Evolutionary conservation across 2,888 invertebrate genomes (phyloP).

Genomic region (Cheilosia scutellata): DNA sequence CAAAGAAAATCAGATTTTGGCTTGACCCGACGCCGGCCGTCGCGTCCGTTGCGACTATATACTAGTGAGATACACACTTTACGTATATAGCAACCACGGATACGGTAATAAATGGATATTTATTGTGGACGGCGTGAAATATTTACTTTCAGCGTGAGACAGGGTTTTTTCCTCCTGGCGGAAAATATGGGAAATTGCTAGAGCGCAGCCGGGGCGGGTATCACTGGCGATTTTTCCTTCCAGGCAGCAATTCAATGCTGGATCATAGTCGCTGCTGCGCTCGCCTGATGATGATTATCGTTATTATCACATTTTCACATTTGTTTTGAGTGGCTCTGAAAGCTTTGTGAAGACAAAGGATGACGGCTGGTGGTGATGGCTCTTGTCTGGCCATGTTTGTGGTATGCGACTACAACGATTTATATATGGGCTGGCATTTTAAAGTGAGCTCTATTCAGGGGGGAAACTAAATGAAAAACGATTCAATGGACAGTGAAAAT

Average conservation of each 20-base stretch:
- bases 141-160: conserved; percentile 73
- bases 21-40: conserved; percentile 38
- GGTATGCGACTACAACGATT: conserved; percentile 39
- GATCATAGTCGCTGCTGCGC: conserved; percentile 37
- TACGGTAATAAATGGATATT: conserved; percentile 63
- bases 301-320: conserved; percentile 75
- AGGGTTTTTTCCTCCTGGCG: conserved; percentile 52
- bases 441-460: conserved; percentile 4
- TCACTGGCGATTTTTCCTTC: conserved; percentile 52
- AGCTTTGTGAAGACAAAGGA: conserved; percentile 32
- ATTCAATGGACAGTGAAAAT: conserved; percentile 5
- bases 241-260: conserved; percentile 51
- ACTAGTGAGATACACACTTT: neutral
- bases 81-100: conserved; percentile 8
- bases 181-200: conserved; percentile 67
- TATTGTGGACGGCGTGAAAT: conserved; percentile 75
- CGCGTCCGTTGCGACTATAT: neutral
- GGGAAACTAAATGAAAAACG: conserved; percentile 17
- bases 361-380: conserved; percentile 47
- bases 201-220: conserved; percentile 13
- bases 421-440: conserved; percentile 42
- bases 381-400: conserved; percentile 41
- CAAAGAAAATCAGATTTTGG: conserved; percentile 54
- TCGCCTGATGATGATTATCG: conserved; percentile 70
- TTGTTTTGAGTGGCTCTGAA: conserved; percentile 44